These are phyloP conservation scores for Drosophila nannoptera DNA, from an alignment of 1,140 invertebrate species.

Conservation along the genomic window DNA sequence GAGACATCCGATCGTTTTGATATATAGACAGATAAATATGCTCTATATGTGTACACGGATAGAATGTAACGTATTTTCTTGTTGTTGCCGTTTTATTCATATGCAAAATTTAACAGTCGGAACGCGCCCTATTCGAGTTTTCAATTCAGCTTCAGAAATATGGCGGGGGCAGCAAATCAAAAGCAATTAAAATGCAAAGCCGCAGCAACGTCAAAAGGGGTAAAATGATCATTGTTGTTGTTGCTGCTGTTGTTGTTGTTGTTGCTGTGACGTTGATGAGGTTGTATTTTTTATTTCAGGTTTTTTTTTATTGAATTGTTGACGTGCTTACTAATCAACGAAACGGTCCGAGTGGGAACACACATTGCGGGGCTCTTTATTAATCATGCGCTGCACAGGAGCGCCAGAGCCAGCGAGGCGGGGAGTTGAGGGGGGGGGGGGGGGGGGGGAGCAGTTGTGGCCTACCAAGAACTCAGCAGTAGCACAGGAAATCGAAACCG, in stretches of 20 bases:
- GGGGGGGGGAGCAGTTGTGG: not conserved
- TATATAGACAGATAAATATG: not conserved
- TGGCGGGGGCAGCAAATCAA: conserved; percentile 69
- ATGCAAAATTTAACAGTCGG: conserved; percentile 51
- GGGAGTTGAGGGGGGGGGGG: not conserved
- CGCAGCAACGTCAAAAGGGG: conserved; percentile 38
- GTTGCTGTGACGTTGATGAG: conserved; percentile 55
- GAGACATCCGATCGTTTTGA: too few relatives aligned
- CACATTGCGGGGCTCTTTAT: conserved; percentile 56
- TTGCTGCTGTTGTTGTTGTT: conserved; percentile 26
- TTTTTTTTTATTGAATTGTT: conserved; percentile 64
- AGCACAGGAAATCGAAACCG: conserved; percentile 70
- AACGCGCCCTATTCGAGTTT: conserved; percentile 48
- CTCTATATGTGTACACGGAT: conserved; percentile 9
- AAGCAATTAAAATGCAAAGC: conserved; percentile 77
- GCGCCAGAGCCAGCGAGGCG: not conserved
- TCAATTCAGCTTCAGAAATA: conserved; percentile 49
- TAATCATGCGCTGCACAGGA: conserved; percentile 66
- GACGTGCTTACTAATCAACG: conserved; percentile 74
- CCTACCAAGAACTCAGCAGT: conserved; percentile 9
- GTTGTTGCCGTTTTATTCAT: conserved; percentile 36
- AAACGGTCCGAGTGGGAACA: conserved; percentile 50
- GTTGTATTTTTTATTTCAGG: conserved; percentile 25
- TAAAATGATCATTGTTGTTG: conserved; percentile 21
- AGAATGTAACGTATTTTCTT: conserved; percentile 39